These are phyloP conservation scores for Palythoa grandis DNA, from an alignment of 92 coral and sea anemone species.

Conservation along the genomic window DNA sequence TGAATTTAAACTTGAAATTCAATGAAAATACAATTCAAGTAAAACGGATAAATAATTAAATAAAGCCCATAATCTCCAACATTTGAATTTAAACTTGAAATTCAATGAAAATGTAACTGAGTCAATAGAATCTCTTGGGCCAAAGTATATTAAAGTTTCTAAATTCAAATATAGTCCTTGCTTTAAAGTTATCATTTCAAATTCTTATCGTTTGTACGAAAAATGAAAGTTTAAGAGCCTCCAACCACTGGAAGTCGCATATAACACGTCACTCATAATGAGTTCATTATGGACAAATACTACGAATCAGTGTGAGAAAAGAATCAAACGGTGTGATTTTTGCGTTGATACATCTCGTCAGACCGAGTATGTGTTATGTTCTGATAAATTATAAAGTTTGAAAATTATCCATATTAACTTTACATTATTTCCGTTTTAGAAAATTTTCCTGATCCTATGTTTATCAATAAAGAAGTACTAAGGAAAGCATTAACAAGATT, in stretches of 20 bases:
- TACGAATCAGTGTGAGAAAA: not conserved
- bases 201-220: too few species aligned
- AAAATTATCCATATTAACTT: not conserved
- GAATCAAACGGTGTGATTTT: not conserved
- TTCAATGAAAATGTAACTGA: too few species aligned
- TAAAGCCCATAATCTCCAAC: not conserved
- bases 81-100: not conserved
- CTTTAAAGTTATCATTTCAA: too few species aligned
- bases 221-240: not conserved
- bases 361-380: too few species aligned
- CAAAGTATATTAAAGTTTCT: not conserved
- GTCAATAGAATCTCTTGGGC: not conserved
- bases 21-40: too few species aligned
- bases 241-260: not conserved
- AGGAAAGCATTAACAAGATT: constrained; percentile 22
- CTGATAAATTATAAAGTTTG: not conserved
- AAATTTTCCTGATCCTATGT: not conserved
- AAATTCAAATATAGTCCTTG: too few species aligned
- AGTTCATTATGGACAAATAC: not conserved
- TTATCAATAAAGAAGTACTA: constrained; percentile 17
- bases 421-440: not conserved
- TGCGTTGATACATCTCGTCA: too few species aligned
- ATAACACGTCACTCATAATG: not conserved
- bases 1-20: not conserved
- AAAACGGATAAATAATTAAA: not conserved